Evolutionary conservation across 2,113 vertebrate genomes (phyloP), one percentile per base, ranked within the genome.

Genomic region (Picathartes gymnocephalus): DNA sequence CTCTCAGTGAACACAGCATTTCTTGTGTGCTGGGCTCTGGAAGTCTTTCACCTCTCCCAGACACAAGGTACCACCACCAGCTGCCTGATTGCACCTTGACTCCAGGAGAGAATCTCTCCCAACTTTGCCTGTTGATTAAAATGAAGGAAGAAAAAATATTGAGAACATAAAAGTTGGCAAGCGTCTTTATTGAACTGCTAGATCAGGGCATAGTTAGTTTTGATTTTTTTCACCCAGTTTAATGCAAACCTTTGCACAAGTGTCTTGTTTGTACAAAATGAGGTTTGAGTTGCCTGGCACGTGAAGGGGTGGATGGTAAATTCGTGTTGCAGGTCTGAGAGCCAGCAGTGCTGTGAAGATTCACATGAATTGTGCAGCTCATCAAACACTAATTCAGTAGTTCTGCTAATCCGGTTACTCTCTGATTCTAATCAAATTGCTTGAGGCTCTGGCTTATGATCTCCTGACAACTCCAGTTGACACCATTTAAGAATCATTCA

Each of bases 401-500:
- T 68, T 71, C 77, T 10, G 8, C 88, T 96, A 95, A 97, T 97
- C 86, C 23, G 2, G 77, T 97, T 94, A 92, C 86, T 91, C 51
- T 88, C 94, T 74, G 88, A 92, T 93, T 94, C 86, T 90, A 93
- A 88, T 88, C 76, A 94, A 66, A 94, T 93, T 93, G 91, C 95
- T 96, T 66, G 86, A 42, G 94, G 92, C 94, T 95, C 90, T 96
- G 82, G 16, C 64, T 93, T 93, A 92, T 93, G 94, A 93, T 95
- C 91, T 97, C 72, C 80, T 93, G 91, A 90, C 88, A 86, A 62
- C 79, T 94, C 65, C 48, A 71, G 91, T 70, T 94, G 95, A 96
- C 92, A 94, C 91, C 88, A 56, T 86, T 96, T 97, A 93, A 71
- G 69, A 83, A 65, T 56, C 33, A 23, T 86, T 94, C 39, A 86